phyloP scores from a whole-genome alignment of 37 sponge, comb jelly and placozoan species.

The Agelas oroides region DNA sequence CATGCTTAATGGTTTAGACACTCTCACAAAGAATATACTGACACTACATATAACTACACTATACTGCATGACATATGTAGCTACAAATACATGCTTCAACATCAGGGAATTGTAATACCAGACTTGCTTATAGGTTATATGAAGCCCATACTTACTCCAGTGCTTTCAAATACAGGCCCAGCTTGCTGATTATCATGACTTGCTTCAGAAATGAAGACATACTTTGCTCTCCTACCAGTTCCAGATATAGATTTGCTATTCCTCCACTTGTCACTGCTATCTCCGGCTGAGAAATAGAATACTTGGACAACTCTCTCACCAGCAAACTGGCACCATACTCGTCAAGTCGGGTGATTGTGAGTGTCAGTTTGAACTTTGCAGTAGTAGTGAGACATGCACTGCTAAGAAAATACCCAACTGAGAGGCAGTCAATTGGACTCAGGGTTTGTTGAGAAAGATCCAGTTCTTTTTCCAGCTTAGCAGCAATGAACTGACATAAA shows the following conservation, averaged over 20 bases:
- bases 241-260: neutral
- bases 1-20: too few relatives aligned
- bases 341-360: neutral
- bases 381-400: neutral
- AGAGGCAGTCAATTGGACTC: conserved; percentile 4
- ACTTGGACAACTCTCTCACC: neutral
- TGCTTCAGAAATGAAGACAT: neutral
- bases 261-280: neutral
- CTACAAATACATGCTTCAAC: too few relatives aligned
- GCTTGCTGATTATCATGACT: too few relatives aligned
- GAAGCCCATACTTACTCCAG: too few relatives aligned
- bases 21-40: too few relatives aligned
- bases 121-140: too few relatives aligned
- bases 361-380: neutral
- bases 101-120: too few relatives aligned
- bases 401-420: neutral
- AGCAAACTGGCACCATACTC: neutral
- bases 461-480: neutral
- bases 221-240: neutral
- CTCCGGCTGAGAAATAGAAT: too few relatives aligned
- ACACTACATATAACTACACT: too few relatives aligned
- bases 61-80: too few relatives aligned
- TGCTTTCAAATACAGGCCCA: too few relatives aligned
- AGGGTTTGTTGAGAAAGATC: neutral
- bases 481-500: neutral